Evolutionary conservation across 2,888 invertebrate species (phyloP).

Genomic region (Ichneumoninae sp.): DNA sequence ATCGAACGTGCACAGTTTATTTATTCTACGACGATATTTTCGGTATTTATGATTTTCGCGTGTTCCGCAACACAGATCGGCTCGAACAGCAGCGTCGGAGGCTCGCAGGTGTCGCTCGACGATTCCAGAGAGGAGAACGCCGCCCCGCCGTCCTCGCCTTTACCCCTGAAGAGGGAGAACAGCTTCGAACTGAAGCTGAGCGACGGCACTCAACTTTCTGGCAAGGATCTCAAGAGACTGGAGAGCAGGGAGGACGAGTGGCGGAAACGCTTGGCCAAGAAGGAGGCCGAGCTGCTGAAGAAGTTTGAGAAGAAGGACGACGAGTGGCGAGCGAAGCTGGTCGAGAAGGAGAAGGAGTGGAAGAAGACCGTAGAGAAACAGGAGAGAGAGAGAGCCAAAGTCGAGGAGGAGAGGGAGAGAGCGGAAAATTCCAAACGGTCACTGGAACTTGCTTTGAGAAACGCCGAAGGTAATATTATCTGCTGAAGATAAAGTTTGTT

Average conservation of each 20-base stretch:
- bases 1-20: neutral
- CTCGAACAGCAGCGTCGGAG: constrained; percentile 83
- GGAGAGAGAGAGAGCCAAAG: constrained; percentile 85
- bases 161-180: constrained; percentile 80
- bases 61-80: constrained; percentile 74
- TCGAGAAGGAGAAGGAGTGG: constrained; percentile 89
- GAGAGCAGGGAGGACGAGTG: constrained; percentile 82
- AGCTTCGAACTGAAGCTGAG: constrained; percentile 83
- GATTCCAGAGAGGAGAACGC: constrained; percentile 79
- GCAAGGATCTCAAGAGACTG: constrained; percentile 80
- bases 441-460: constrained; percentile 87
- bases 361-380: constrained; percentile 87
- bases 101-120: constrained; percentile 82
- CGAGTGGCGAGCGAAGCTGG: constrained; percentile 85
- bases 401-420: constrained; percentile 87
- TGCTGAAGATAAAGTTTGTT: neutral
- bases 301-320: constrained; percentile 84
- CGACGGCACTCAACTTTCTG: constrained; percentile 80
- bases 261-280: constrained; percentile 84
- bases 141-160: constrained; percentile 74
- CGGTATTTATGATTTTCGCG: neutral
- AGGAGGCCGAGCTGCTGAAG: constrained; percentile 87
- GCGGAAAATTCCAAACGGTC: constrained; percentile 86
- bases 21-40: neutral
- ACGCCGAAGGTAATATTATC: constrained; percentile 88